Base-by-base conservation (phyloP, 2,888 invertebrate species). In the Synanthedon formicaeformis region DNA sequence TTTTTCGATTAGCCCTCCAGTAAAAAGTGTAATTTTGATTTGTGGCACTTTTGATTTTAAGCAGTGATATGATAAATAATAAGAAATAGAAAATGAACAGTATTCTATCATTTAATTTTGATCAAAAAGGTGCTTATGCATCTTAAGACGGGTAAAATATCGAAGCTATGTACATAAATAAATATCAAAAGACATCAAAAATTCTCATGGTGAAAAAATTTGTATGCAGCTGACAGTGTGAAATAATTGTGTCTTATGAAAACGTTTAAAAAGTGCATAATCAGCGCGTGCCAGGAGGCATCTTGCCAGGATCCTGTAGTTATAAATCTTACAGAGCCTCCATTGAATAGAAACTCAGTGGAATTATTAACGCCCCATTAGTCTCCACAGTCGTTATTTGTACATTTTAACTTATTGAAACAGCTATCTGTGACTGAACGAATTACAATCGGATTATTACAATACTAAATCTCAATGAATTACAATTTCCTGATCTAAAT, bases 341-440 rank as follows among this genome's bases (percentile, higher is more conserved):
- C 77, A 79, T 79, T 85, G 73, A 85, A 84, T 81, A 75, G 80
- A 70, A 73, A 78, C 80, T 81, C 75, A 75, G 69, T 73, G 75
- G 71, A 82, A 83, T 86, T 84, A 85, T 82, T 79, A 82, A 81
- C 84, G 79, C 76, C 65, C 84, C 85, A 84, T 86, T 85, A 84
- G 81, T 78, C 76, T 66, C 67, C 67, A 65, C 71, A 67, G 80
- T 81, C 82, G 82, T 81, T 82, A 81, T 81, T 78, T 78, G 74
- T 79, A 76, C 70, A 67, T 52, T 45, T 45, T 45, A 45, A 45
- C 45, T 56, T 54, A 55, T 53, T 71, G 70, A 69, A 73, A 71
- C 69, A 66, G 69, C 69, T 70, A 68, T 66, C 66, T 60, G 65
- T 62, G 65, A 64, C 64, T 63, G 57, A 55, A 55, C 58, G 69